A percentile compares a stretch with the other conserved stretches of the same genome.
phyloP scores from a whole-genome alignment of 2,797 vertebrate species.

The Chromis chromis region DNA sequence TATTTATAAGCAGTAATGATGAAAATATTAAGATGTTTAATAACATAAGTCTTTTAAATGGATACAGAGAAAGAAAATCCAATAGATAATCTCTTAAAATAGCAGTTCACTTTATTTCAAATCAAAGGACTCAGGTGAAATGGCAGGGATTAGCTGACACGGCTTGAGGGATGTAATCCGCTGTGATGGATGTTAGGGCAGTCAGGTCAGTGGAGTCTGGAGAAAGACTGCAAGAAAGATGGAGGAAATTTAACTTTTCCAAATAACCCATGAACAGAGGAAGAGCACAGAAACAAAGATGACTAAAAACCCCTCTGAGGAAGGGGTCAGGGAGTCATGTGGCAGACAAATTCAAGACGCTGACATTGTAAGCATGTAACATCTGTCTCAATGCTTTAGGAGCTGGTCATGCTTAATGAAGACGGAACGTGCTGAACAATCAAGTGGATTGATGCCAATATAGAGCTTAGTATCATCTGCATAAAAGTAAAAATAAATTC shows the following conservation, averaged over 20 bases:
- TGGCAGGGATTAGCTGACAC: conserved; percentile 31
- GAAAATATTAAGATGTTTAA: no score
- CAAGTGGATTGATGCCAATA: background rate
- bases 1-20: background rate
- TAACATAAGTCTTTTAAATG: background rate
- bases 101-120: conserved; percentile 8
- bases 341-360: no score
- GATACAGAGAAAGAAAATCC: background rate
- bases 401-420: background rate
- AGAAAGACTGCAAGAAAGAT: conserved; percentile 7
- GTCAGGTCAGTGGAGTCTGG: background rate
- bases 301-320: background rate
- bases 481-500: background rate
- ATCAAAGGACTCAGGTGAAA: conserved; percentile 8
- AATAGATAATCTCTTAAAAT: background rate
- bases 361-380: no score
- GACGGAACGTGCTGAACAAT: background rate
- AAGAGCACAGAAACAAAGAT: background rate
- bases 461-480: background rate
- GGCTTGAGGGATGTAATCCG: conserved; percentile 35
- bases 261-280: background rate
- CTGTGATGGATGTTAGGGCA: conserved; percentile 29
- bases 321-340: background rate
- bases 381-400: background rate
- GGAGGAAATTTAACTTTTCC: background rate